Evolutionary conservation across 1,140 invertebrate species (phyloP), one percentile per base, ranked within the genome.

Genomic region (Tigriopus japonicus): DNA sequence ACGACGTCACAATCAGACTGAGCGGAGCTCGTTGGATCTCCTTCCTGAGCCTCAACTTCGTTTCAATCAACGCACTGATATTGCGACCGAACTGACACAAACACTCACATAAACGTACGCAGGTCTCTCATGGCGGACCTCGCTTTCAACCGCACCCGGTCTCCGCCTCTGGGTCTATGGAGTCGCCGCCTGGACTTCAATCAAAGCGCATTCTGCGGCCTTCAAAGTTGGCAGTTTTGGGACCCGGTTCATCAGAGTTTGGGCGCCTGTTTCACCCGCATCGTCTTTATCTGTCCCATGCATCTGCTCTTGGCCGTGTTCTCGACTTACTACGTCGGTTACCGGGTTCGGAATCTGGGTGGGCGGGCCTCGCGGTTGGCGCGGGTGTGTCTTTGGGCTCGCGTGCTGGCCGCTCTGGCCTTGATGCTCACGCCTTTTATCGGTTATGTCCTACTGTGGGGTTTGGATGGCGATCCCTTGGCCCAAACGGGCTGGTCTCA

Each of bases 241-340:
- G 63, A 68, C 55, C 19, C 19, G 9, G 28, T 52, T 10, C 62
- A 56, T 6, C 17, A 65, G 66, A 83, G 87, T 70, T 75, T 89
- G 65, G 79, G 84, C 64, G 71, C 80, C 51, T 91, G 87, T 69
- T 89, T 89, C 68, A 84, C 87, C 70, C 78, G 85, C 68, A 68
- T 87, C 45, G 80, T 78, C 64, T 64, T 74, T 49, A 76, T 86
- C 23, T 68, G 81, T 40, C 78, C 83, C 63, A 75, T 77, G 49
- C 62, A 56, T 58, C 15, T 62, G 19, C 70, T 86, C 19, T 74
- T 89, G 62, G 80, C 83, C 7, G 73, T 83, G 21, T 68, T 78
- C 52, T 88, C 86, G 35, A 78, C 81, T 1, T 90, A 82, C 72
- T 83, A 84, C 69, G 79, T 82, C 63, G 85, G 84, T 17, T 76